phyloP scores from a whole-genome alignment of 2,113 vertebrate species.

The Anguilla japonica region DNA sequence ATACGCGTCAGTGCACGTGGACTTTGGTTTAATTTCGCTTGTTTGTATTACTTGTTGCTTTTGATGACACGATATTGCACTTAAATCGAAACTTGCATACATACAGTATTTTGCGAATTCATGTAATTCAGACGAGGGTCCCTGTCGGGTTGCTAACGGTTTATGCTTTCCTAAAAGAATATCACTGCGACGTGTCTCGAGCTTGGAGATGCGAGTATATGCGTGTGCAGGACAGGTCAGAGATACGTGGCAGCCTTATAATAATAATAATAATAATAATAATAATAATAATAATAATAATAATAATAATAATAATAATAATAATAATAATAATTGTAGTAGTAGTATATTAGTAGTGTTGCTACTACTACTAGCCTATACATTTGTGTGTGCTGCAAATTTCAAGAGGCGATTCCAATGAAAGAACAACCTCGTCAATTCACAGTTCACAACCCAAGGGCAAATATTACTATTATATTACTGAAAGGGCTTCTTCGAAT shows the following conservation, averaged over 20 bases:
- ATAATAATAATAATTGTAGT: too few species aligned
- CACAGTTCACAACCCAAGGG: background rate
- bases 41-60: background rate
- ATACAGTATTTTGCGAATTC: too few species aligned
- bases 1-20: background rate
- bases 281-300: too few species aligned
- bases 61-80: background rate
- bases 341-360: too few species aligned
- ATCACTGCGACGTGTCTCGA: too few species aligned
- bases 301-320: too few species aligned
- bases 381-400: background rate
- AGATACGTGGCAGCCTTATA: too few species aligned
- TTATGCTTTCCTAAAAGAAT: background rate
- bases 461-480: constrained; percentile 1
- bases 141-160: background rate
- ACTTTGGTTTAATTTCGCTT: background rate
- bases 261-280: too few species aligned
- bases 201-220: background rate
- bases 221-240: background rate
- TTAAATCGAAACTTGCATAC: too few species aligned
- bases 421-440: background rate
- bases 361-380: background rate
- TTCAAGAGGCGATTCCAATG: background rate
- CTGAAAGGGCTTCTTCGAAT: background rate
- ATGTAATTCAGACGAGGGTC: background rate